Percentiles rank a stretch among this genome's conserved stretches.
These are phyloP conservation scores for Empidonax traillii DNA, from an alignment of 2,113 vertebrate genomes.

Conservation along the genomic window DNA sequence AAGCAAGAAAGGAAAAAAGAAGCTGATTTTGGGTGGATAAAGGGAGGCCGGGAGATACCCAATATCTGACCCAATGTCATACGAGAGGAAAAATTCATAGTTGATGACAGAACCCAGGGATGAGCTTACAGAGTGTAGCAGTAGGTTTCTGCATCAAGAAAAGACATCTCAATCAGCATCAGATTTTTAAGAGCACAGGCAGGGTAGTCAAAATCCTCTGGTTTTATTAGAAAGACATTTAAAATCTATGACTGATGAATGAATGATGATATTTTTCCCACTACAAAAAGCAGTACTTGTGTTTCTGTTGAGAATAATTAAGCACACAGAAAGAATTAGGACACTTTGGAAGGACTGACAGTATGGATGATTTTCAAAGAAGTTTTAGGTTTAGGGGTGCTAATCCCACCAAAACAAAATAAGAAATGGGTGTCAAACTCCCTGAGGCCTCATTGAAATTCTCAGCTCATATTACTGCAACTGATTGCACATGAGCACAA, in stretches of 20 bases:
- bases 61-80: neutral
- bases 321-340: neutral
- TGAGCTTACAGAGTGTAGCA: neutral
- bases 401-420: slow-evolving; percentile 19
- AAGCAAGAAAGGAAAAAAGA: neutral
- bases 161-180: neutral
- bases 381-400: neutral
- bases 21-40: neutral
- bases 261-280: neutral
- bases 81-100: neutral
- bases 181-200: neutral
- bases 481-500: slow-evolving; percentile 12
- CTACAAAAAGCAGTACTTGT: neutral
- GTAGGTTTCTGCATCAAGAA: neutral
- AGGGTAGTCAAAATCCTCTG: neutral
- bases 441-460: slow-evolving; percentile 19
- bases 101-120: neutral
- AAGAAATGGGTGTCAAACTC: slow-evolving; percentile 11
- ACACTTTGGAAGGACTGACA: neutral
- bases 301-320: neutral
- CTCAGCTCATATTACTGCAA: slow-evolving; percentile 30
- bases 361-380: neutral
- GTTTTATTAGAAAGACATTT: neutral
- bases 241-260: neutral
- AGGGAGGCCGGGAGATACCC: neutral